These are phyloP conservation scores for Tachystola acroxantha DNA, from an alignment of 2,888 invertebrate genomes.

Conservation along the genomic window DNA sequence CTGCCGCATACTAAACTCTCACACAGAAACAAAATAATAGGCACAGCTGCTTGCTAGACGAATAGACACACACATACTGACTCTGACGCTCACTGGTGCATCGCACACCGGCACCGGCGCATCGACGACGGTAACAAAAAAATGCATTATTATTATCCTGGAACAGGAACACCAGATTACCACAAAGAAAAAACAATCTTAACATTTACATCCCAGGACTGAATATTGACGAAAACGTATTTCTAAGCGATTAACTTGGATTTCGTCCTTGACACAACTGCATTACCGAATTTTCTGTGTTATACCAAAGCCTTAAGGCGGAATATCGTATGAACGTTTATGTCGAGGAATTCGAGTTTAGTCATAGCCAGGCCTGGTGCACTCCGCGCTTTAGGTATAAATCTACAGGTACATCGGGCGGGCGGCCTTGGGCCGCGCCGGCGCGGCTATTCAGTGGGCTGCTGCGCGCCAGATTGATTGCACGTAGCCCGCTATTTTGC, in stretches of 20 bases:
- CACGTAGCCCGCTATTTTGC: too few relatives aligned
- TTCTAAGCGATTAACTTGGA: slow-evolving; percentile 62
- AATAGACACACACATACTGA: slow-evolving; percentile 55
- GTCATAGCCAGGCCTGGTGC: too few relatives aligned
- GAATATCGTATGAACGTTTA: slow-evolving; percentile 21
- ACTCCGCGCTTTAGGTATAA: too few relatives aligned
- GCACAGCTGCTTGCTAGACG: slow-evolving; percentile 71
- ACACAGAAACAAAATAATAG: slow-evolving; percentile 66
- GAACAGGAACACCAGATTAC: slow-evolving; percentile 39
- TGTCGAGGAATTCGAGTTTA: slow-evolving; percentile 59
- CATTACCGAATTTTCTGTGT: slow-evolving; percentile 27
- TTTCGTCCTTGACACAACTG: slow-evolving; percentile 43
- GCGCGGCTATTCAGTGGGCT: too few relatives aligned
- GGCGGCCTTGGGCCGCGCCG: too few relatives aligned
- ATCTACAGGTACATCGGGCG: too few relatives aligned
- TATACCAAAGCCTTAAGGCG: slow-evolving; percentile 18
- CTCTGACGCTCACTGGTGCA: slow-evolving; percentile 48
- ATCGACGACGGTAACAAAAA: slow-evolving; percentile 59
- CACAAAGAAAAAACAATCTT: slow-evolving; percentile 31
- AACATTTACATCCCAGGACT: slow-evolving; percentile 13
- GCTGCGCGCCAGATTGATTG: too few relatives aligned
- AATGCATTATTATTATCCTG: slow-evolving; percentile 73
- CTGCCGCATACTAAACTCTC: slow-evolving; percentile 40
- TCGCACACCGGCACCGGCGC: slow-evolving; percentile 60
- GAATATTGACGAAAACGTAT: slow-evolving; percentile 12